phyloP scores from a whole-genome alignment of 2,888 invertebrate species.

The Zele albiditarsus region DNA sequence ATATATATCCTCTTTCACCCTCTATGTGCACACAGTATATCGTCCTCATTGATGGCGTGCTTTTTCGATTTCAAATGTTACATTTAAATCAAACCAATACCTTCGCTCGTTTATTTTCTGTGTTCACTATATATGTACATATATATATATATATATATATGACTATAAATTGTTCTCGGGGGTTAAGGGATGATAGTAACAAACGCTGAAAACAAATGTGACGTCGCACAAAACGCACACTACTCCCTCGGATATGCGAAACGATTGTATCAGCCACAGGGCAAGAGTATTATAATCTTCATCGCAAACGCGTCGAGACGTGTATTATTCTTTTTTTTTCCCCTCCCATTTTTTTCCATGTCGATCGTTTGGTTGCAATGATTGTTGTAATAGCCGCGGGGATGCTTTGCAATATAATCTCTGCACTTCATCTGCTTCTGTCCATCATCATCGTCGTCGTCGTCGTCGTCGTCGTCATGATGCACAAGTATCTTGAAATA shows the following conservation, averaged over 20 bases:
- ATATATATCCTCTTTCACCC: conserved; percentile 27
- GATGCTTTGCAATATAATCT: conserved; percentile 17
- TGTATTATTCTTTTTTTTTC: neutral
- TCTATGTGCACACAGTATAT: conserved; percentile 1
- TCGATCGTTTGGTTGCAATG: conserved; percentile 32
- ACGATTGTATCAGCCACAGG: conserved; percentile 6
- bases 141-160: neutral
- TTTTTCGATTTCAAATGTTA: conserved; percentile 62
- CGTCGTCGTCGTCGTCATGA: too few species aligned
- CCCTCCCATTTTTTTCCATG: neutral
- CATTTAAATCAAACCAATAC: conserved; percentile 63
- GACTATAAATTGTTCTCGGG: neutral
- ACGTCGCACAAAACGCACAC: conserved; percentile 33
- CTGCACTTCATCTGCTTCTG: conserved; percentile 8
- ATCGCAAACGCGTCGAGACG: neutral
- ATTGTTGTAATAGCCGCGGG: conserved; percentile 21
- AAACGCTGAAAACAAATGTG: conserved; percentile 29
- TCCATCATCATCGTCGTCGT: neutral
- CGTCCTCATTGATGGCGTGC: conserved; percentile 34
- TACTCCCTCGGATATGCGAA: neutral
- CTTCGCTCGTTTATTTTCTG: conserved; percentile 60
- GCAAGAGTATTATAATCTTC: conserved; percentile 13
- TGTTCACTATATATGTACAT: conserved; percentile 38
- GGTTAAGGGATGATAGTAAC: neutral
- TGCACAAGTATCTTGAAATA: neutral